A percentile compares a stretch with the other conserved stretches of the same genome.
These are phyloP conservation scores for Diplodus puntazzo DNA, from an alignment of 2,797 vertebrate genomes.

Conservation along the genomic window DNA sequence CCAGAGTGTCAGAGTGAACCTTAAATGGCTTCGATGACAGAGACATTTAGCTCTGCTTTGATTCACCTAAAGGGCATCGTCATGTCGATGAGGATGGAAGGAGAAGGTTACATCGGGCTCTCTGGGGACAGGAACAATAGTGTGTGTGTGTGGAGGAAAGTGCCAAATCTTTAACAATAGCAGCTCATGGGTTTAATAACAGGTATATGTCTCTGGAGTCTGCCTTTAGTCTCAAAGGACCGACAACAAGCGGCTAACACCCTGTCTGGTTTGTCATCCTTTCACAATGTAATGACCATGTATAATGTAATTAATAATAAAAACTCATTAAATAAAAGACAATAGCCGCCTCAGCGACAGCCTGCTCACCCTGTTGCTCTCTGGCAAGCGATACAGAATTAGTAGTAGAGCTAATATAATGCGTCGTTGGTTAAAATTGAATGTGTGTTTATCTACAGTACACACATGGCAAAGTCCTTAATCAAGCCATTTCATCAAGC, in stretches of 20 bases:
- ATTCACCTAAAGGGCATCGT: slow-evolving; percentile 40
- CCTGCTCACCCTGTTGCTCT: not conserved
- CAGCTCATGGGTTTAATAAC: slow-evolving; percentile 23
- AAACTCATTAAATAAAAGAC: not conserved
- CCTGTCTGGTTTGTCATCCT: not conserved
- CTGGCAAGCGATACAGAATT: not conserved
- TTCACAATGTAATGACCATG: not conserved
- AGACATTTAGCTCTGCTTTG: slow-evolving; percentile 38
- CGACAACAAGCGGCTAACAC: not conserved
- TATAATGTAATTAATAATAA: not conserved
- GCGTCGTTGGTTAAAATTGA: not conserved
- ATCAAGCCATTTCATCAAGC: not conserved
- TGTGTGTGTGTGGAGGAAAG: not conserved
- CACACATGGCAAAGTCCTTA: not conserved
- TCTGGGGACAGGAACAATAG: slow-evolving; percentile 10
- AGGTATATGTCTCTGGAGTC: not conserved
- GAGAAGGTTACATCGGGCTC: slow-evolving; percentile 11
- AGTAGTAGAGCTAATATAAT: not conserved
- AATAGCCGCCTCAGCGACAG: not conserved
- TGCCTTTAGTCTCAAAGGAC: not conserved
- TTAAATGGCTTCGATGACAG: not conserved
- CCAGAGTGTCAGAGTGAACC: not conserved
- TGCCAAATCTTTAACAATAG: slow-evolving; percentile 4
- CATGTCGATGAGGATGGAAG: slow-evolving; percentile 48
- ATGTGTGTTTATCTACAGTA: not conserved